Percentiles rank a stretch among this genome's conserved stretches.
These are phyloP conservation scores for Phortica magna DNA, from an alignment of 2,888 invertebrate genomes.

Conservation along the genomic window DNA sequence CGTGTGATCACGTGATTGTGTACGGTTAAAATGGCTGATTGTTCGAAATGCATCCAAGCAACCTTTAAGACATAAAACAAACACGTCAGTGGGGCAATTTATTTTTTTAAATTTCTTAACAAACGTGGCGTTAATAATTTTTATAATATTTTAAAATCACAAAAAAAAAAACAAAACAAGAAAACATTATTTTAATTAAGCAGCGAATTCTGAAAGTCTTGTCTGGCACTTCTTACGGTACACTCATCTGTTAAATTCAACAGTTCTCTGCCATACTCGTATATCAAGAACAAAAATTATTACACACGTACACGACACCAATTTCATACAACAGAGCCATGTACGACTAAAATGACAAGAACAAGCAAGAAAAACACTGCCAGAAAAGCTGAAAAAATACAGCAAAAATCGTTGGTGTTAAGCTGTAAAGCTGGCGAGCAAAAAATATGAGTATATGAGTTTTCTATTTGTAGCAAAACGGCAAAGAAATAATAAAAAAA, in stretches of 20 bases:
- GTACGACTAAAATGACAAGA: not conserved
- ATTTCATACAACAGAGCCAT: constrained; percentile 53
- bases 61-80: constrained; percentile 81
- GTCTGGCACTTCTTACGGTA: not conserved
- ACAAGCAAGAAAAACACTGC: constrained; percentile 28
- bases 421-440: not conserved
- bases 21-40: constrained; percentile 94
- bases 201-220: not conserved
- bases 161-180: no score
- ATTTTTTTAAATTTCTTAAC: no score
- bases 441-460: not conserved
- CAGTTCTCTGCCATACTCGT: not conserved
- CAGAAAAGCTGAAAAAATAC: not conserved
- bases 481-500: no score
- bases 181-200: not conserved
- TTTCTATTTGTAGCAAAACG: not conserved
- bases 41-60: constrained; percentile 97
- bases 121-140: no score
- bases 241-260: constrained; percentile 11
- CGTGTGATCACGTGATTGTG: constrained; percentile 96
- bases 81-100: not conserved
- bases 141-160: no score
- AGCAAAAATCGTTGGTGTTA: not conserved
- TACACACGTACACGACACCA: constrained; percentile 54
- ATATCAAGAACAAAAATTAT: constrained; percentile 28